Evolutionary conservation across 2,797 vertebrate species (phyloP).

Genomic region (Poliocrania exsul): DNA sequence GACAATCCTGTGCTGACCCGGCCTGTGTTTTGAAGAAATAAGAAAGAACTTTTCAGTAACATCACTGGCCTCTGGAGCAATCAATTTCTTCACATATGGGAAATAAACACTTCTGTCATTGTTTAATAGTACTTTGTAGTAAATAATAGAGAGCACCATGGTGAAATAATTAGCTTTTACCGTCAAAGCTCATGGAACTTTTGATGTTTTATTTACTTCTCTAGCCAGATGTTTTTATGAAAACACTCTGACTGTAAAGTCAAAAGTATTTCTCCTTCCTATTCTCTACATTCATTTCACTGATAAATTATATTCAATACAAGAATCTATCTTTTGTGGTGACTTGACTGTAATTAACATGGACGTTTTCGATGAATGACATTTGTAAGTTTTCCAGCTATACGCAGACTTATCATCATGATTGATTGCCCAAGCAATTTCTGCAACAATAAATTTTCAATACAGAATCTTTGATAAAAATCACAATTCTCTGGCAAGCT

Average conservation of each 20-base stretch:
- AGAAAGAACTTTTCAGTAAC: background rate
- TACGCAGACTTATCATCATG: background rate
- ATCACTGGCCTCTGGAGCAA: background rate
- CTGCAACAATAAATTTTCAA: background rate
- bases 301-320: background rate
- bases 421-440: background rate
- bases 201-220: background rate
- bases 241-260: background rate
- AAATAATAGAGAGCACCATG: background rate
- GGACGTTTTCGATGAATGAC: background rate
- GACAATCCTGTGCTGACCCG: background rate
- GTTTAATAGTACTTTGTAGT: background rate
- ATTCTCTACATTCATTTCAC: background rate
- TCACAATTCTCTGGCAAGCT: background rate
- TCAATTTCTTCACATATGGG: background rate
- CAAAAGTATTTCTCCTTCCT: background rate
- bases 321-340: background rate
- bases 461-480: conserved; percentile 24
- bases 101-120: background rate
- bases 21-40: background rate
- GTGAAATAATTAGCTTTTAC: background rate
- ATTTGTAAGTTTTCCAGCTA: background rate
- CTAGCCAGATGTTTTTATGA: background rate
- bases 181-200: background rate
- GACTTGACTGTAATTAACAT: background rate